Conservation (phyloP, 2,797 vertebrate genomes). For the Rhincodon typus region DNA sequence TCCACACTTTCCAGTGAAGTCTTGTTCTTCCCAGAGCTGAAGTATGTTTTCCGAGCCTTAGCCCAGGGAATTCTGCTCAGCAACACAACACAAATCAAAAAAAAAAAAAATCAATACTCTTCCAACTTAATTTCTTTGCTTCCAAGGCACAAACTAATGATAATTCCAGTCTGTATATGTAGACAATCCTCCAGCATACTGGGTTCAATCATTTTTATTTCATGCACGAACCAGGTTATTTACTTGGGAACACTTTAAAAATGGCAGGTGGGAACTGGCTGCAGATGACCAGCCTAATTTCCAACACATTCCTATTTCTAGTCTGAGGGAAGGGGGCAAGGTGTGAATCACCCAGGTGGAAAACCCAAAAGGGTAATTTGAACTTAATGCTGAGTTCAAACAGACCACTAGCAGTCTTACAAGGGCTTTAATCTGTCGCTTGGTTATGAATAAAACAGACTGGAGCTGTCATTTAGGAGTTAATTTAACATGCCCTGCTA, state of each 20-base stretch:
- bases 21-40: slow-evolving; percentile 63
- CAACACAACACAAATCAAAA: not conserved
- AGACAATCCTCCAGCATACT: not conserved
- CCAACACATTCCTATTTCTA: not conserved
- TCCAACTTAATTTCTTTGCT: no score
- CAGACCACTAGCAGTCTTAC: not conserved
- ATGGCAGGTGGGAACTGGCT: not conserved
- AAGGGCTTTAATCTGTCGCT: not conserved
- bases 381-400: not conserved
- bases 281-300: not conserved
- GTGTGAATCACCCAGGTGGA: not conserved
- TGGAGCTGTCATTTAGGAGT: not conserved
- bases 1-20: slow-evolving; percentile 72
- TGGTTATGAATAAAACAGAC: not conserved
- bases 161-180: not conserved
- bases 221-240: not conserved
- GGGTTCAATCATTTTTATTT: not conserved
- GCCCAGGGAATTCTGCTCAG: slow-evolving; percentile 71
- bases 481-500: no score
- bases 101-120: not conserved
- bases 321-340: not conserved
- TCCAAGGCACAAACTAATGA: not conserved
- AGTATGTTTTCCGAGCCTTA: slow-evolving; percentile 62
- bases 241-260: not conserved
- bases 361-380: not conserved